Evolutionary conservation across 1,140 invertebrate genomes (phyloP).

Genomic region (Whitmania pigra): DNA sequence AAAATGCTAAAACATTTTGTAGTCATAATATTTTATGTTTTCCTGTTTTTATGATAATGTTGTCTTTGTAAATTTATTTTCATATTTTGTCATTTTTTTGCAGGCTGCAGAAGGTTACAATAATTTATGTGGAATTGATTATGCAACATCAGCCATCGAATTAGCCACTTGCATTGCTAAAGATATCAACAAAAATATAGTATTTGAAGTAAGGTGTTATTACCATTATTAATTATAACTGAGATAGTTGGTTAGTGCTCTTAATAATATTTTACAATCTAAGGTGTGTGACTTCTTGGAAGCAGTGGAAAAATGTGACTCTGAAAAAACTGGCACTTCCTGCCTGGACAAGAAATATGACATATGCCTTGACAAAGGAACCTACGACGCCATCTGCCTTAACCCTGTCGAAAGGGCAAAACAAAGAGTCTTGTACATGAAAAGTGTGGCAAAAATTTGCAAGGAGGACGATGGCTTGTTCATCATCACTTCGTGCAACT

Average conservation of each 20-base stretch:
- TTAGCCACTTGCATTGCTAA: conserved; percentile 56
- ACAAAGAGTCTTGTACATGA: conserved; percentile 55
- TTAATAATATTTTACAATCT: too few relatives aligned
- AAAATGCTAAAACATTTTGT: too few relatives aligned
- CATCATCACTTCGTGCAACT: conserved; percentile 83
- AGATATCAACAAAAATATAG: conserved; percentile 31
- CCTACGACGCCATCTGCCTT: conserved; percentile 79
- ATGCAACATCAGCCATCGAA: conserved; percentile 62
- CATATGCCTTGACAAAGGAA: conserved; percentile 68
- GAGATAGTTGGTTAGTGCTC: too few relatives aligned
- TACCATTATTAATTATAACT: conserved; percentile 19
- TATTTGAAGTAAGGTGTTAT: conserved; percentile 28
- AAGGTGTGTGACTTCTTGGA: too few relatives aligned
- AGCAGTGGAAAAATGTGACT: conserved; percentile 14
- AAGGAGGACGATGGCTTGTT: conserved; percentile 52
- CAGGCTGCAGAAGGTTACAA: conserved; percentile 56
- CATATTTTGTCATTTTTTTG: conserved; percentile 22
- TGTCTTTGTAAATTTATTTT: background rate
- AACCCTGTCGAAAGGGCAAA: conserved; percentile 54
- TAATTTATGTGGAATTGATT: conserved; percentile 68
- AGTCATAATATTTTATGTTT: conserved; percentile 1
- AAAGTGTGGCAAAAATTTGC: conserved; percentile 53
- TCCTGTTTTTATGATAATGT: background rate
- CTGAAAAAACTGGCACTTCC: conserved; percentile 15
- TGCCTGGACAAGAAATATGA: conserved; percentile 29